Conservation (phyloP, 2,888 invertebrate genomes). For the Halocaridina rubra region DNA sequence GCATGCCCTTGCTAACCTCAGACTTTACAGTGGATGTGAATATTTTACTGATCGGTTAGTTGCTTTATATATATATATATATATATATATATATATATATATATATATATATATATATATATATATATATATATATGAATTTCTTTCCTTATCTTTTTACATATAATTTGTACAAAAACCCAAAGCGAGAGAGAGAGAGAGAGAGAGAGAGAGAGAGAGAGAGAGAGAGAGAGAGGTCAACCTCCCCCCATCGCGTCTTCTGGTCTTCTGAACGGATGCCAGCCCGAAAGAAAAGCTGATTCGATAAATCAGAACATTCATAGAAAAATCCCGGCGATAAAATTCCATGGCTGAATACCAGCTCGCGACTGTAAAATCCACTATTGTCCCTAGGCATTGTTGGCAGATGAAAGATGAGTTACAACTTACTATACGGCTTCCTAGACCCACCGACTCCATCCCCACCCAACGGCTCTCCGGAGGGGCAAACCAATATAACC, state of each 20-base stretch:
- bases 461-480: too few relatives aligned
- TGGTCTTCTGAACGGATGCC: background rate
- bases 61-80: background rate
- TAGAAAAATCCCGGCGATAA: constrained; percentile 26
- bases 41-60: too few relatives aligned
- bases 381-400: constrained; percentile 38
- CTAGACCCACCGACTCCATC: background rate
- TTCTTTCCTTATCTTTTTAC: background rate
- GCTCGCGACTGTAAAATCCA: constrained; percentile 44
- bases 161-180: too few relatives aligned
- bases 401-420: constrained; percentile 50
- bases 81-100: background rate
- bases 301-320: constrained; percentile 31
- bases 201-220: background rate
- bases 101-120: background rate
- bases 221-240: background rate
- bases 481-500: too few relatives aligned
- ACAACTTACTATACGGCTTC: too few relatives aligned
- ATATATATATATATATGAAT: background rate
- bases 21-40: too few relatives aligned
- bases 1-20: too few relatives aligned
- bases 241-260: background rate
- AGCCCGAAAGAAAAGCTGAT: too few relatives aligned
- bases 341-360: constrained; percentile 47
- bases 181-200: background rate